These are phyloP conservation scores for Brachionus asplanchnoidis DNA, from an alignment of 1,140 invertebrate genomes.

Conservation along the genomic window DNA sequence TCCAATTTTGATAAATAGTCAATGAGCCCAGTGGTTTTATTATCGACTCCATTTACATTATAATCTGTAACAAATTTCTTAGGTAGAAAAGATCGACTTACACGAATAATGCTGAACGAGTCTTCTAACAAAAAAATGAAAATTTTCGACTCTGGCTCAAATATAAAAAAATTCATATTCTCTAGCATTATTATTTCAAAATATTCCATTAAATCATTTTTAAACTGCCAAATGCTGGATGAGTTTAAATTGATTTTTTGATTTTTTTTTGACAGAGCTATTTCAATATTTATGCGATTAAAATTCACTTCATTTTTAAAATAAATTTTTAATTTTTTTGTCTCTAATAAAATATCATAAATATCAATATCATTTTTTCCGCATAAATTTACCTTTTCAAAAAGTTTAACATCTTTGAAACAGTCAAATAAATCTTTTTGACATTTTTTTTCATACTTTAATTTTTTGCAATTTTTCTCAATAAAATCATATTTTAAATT, in stretches of 20 bases:
- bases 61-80: neutral
- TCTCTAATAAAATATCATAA: neutral
- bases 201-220: neutral
- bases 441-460: neutral
- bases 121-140: neutral
- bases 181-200: neutral
- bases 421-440: neutral
- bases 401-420: neutral
- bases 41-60: neutral
- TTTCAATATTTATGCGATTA: neutral
- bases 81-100: neutral
- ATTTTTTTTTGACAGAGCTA: neutral
- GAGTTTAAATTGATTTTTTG: neutral
- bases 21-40: neutral
- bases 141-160: neutral
- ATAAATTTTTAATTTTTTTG: neutral
- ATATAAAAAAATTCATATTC: neutral
- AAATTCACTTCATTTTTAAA: neutral
- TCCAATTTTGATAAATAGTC: neutral
- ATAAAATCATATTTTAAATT: neutral
- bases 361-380: neutral
- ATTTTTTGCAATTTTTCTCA: neutral
- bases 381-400: neutral
- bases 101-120: neutral
- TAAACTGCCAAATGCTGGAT: neutral